phyloP scores from a whole-genome alignment of 2,888 invertebrate genomes.

The Drosophila paucipuncta region DNA sequence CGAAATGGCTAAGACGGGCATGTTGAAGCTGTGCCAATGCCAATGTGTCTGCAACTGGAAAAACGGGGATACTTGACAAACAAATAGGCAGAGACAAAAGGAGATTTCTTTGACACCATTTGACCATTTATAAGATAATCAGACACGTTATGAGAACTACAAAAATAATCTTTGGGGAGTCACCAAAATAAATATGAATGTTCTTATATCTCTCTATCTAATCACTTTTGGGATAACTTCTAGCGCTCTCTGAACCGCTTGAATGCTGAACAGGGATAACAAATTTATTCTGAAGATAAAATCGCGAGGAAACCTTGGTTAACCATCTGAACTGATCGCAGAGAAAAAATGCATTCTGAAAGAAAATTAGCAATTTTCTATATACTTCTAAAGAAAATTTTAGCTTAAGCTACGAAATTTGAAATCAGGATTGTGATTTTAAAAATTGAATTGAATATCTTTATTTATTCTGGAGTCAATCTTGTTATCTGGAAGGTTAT shows the following conservation, averaged over 20 bases:
- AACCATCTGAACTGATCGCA: background rate
- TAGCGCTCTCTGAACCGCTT: background rate
- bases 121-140: background rate
- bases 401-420: background rate
- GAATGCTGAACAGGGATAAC: background rate
- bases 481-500: background rate
- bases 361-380: background rate
- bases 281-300: background rate
- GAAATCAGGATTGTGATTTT: background rate
- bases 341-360: background rate
- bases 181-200: background rate
- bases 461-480: background rate
- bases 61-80: background rate
- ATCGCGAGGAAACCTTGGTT: background rate
- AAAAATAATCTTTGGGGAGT: background rate
- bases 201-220: background rate
- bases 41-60: background rate
- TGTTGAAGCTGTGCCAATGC: background rate
- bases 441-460: background rate
- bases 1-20: no score
- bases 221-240: background rate
- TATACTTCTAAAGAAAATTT: no score
- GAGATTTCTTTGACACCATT: background rate
- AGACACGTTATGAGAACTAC: background rate
- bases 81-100: background rate